Conservation (phyloP, 1,140 invertebrate species). For the Nomia melanderi region DNA sequence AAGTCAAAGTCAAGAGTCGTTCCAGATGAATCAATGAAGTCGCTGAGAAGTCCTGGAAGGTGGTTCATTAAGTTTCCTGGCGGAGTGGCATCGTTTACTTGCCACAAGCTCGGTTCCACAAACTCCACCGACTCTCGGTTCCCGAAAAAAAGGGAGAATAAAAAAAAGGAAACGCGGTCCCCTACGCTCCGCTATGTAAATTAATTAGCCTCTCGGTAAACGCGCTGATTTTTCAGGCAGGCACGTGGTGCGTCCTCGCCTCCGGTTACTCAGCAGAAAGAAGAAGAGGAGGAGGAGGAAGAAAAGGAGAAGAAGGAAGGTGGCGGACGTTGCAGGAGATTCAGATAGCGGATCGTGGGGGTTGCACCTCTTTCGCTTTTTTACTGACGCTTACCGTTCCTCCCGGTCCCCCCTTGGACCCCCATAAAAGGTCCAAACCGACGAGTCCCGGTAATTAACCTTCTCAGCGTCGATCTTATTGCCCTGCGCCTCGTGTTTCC, state of each 20-base stretch:
- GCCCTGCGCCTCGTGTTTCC: slow-evolving; percentile 6
- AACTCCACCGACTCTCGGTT: too few species aligned
- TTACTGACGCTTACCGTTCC: slow-evolving; percentile 66
- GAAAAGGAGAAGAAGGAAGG: slow-evolving; percentile 39
- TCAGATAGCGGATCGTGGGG: slow-evolving; percentile 74
- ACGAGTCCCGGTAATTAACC: slow-evolving; percentile 76
- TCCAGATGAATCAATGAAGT: too few species aligned
- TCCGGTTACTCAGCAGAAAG: slow-evolving; percentile 38
- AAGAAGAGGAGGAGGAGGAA: slow-evolving; percentile 36
- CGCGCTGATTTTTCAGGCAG: slow-evolving; percentile 73
- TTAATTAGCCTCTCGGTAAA: slow-evolving; percentile 77
- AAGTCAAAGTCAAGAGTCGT: too few species aligned
- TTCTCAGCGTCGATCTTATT: slow-evolving; percentile 65
- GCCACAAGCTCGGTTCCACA: background rate
- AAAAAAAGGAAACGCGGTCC: background rate
- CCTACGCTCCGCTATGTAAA: slow-evolving; percentile 74
- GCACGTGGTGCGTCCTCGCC: slow-evolving; percentile 60
- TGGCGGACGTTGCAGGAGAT: slow-evolving; percentile 60
- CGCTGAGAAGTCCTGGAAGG: too few species aligned
- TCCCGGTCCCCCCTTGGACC: slow-evolving; percentile 24
- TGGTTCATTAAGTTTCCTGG: background rate
- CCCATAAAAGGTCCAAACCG: slow-evolving; percentile 57
- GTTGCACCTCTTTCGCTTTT: slow-evolving; percentile 67
- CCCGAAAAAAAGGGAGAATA: background rate
- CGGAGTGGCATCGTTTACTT: slow-evolving; percentile 8